phyloP scores from a whole-genome alignment of 2,113 vertebrate genomes.

The Aegotheles bennettii region DNA sequence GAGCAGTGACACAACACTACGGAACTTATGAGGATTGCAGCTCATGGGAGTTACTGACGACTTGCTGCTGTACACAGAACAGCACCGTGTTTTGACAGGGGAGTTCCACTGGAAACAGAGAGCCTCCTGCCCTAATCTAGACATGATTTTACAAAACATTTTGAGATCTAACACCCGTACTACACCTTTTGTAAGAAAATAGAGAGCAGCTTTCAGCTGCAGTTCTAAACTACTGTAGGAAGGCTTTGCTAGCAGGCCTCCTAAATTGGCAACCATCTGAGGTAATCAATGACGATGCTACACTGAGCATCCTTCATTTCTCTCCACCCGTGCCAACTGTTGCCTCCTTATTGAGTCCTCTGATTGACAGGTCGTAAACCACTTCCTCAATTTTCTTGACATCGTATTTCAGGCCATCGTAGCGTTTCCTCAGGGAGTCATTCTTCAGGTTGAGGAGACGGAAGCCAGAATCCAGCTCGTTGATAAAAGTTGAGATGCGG shows the following conservation, averaged over 20 bases:
- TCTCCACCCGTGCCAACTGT: conserved; percentile 62
- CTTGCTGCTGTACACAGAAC: neutral
- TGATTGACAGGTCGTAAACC: conserved; percentile 95
- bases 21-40: neutral
- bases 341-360: conserved; percentile 87
- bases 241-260: conserved; percentile 30
- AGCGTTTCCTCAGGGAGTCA: conserved; percentile 94
- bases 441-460: conserved; percentile 97
- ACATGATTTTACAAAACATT: conserved; percentile 29
- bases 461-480: conserved; percentile 95
- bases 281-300: neutral
- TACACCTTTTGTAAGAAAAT: conserved; percentile 67
- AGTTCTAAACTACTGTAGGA: conserved; percentile 63
- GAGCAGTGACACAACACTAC: neutral
- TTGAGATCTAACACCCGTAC: conserved; percentile 42
- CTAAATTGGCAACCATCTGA: conserved; percentile 56
- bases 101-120: neutral
- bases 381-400: conserved; percentile 99
- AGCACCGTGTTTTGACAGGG: neutral
- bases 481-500: conserved; percentile 95
- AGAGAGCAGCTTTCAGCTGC: conserved; percentile 63
- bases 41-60: neutral
- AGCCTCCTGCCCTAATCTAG: neutral
- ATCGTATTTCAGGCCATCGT: conserved; percentile 96
- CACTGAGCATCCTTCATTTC: conserved; percentile 64